Percentiles rank a stretch among this genome's conserved stretches.
phyloP scores from a whole-genome alignment of 2,888 invertebrate genomes.

The Branchinecta sandiegonensis region DNA sequence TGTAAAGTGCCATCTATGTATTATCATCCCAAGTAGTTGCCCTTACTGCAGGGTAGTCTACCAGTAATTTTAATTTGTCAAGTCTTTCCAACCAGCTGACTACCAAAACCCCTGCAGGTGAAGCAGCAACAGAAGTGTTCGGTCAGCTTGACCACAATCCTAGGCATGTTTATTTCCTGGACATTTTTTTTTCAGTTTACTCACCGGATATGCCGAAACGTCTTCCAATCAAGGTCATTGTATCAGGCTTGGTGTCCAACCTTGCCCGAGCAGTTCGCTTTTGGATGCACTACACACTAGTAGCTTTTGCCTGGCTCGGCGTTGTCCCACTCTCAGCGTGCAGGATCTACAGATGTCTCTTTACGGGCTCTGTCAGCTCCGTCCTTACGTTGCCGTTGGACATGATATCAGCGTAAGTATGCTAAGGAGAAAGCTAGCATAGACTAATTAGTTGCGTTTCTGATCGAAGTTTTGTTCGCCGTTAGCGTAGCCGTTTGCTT shows the following conservation, averaged over 20 bases:
- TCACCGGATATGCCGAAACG: conserved; percentile 99
- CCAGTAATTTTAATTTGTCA: too few species aligned
- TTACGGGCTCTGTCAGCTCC: conserved; percentile 70
- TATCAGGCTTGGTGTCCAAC: conserved; percentile 74
- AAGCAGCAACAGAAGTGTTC: background rate
- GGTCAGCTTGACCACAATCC: too few species aligned
- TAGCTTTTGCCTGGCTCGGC: conserved; percentile 93
- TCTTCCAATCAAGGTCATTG: conserved; percentile 78
- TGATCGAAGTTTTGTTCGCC: too few species aligned
- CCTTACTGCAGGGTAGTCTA: too few species aligned
- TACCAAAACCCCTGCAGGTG: background rate
- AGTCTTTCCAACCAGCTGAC: background rate
- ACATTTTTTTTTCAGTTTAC: conserved; percentile 47
- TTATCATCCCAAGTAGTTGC: too few species aligned
- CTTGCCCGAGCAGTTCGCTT: conserved; percentile 83
- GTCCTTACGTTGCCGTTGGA: conserved; percentile 70
- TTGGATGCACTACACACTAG: conserved; percentile 93
- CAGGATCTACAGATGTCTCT: conserved; percentile 82
- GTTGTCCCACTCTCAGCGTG: conserved; percentile 92
- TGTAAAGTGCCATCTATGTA: too few species aligned
- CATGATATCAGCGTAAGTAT: conserved; percentile 59
- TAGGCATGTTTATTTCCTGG: background rate
- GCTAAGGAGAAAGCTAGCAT: too few species aligned
- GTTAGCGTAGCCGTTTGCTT: too few species aligned
- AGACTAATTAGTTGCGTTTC: too few species aligned